Evolutionary conservation across 30 jellyfish, hydroid and myxozoan species (phyloP).

Genomic region (Aurelia aurita complex sp. Pacific): DNA sequence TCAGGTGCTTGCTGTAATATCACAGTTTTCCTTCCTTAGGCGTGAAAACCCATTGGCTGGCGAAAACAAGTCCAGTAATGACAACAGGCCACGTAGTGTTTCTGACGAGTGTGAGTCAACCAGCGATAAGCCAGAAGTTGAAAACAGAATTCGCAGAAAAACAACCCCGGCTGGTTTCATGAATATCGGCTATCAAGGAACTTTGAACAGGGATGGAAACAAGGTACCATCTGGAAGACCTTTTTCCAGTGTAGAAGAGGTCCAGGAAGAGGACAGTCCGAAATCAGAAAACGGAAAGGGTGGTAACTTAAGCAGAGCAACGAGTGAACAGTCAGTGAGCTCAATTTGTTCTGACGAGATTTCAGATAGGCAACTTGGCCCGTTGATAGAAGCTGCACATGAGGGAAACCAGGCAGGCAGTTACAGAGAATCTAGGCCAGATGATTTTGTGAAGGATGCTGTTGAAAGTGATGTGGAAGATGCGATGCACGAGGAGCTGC

Average conservation of each 20-base stretch:
- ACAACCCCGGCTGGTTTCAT: constrained; percentile 59
- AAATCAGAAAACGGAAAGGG: constrained; percentile 19
- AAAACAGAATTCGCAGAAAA: constrained; percentile 28
- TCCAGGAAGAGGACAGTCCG: constrained; percentile 1
- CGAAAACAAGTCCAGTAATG: background rate
- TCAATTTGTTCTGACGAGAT: constrained; percentile 68
- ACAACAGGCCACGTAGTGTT: constrained; percentile 42
- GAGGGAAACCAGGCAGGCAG: constrained; percentile 37
- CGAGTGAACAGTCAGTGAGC: constrained; percentile 64
- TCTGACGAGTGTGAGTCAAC: constrained; percentile 44
- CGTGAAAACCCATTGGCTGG: constrained; percentile 48
- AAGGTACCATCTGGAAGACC: constrained; percentile 6
- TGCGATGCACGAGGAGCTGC: background rate
- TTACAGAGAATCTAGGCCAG: constrained; percentile 14
- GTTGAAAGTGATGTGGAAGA: background rate
- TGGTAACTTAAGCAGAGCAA: constrained; percentile 23
- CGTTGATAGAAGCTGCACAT: constrained; percentile 49
- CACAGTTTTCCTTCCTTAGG: constrained; percentile 16
- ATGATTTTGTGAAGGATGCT: constrained; percentile 14
- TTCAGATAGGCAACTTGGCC: constrained; percentile 53
- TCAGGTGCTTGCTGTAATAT: no score
- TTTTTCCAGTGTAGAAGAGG: background rate
- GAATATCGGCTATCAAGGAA: constrained; percentile 54
- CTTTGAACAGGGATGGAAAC: constrained; percentile 6
- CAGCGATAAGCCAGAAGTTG: constrained; percentile 28